Base-by-base conservation (phyloP, 2,888 invertebrate species). In the Drosophila borborema region DNA sequence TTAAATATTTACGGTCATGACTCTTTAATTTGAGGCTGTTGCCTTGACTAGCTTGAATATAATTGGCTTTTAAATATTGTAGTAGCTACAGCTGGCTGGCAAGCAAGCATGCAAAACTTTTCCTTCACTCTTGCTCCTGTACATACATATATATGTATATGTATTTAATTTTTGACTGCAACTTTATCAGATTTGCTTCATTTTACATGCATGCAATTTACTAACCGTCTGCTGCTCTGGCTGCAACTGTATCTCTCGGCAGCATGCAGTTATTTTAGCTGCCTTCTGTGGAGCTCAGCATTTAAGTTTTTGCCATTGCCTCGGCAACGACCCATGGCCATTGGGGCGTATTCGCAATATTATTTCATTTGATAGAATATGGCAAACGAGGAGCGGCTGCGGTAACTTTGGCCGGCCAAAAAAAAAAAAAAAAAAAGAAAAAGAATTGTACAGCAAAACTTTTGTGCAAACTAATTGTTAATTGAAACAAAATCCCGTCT, bases 391-490 rank as follows among this genome's bases (percentile, higher is more conserved):
- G 66, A 74, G 69, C 79, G 79, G 76, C 61, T 71, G 56, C 60
- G 51, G 67, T 53, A 78, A 78, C 76, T 74, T 77, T 72, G 48
- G 64, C 38, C n/a, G 40, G 28, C 40, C 18, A 34, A 51, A 51
- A 34, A 20, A 18, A 1, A 6, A 23, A 23, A 49, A 40, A 34
- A 51, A 51, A 34, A 20, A 18, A 1, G 2, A 23, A 23, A 49
- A 40, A 23, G 23, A 48, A 38, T 55, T 56, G 51, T 31, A 43
- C 55, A 69, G 67, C 31, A 71, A 73, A 82, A 71, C 49, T 82
- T 82, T 64, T 71, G 62, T 64, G 61, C 66, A 74, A 80, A 80
- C 85, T 82, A 84, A 85, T 84, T 89, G 87, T 86, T 89, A 85
- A 85, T 85, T 85, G 85, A 86, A 89, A 85, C 80, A 75, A 80